Base-by-base conservation (phyloP, 2,113 vertebrate genomes). In the Grus americana region DNA sequence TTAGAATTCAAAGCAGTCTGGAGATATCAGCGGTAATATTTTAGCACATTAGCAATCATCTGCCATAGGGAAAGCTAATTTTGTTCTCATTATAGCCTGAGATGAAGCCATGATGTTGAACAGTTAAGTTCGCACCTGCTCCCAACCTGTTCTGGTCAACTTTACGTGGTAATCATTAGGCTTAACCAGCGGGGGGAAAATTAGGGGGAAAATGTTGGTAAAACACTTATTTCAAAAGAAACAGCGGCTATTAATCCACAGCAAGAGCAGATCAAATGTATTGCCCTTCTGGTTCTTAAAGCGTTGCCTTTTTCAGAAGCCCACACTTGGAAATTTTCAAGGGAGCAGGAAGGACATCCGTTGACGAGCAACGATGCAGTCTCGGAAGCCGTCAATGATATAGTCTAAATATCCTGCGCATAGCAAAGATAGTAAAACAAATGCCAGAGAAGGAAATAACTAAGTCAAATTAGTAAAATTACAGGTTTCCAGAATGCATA, bases 1-100 rank as follows among this genome's bases (percentile, higher is more conserved):
- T n/a, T 74, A 66, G 72, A 84, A 94, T 68, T 78, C 79, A 87
- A 63, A 78, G 87, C 65, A 87, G 84, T 23, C 79, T 88, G 58
- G n/a, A 92, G 88, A 57, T 42, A 84, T 34, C 59, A 91, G 90
- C 78, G 80, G 73, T 32, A 62, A 42, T 65, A 75, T 92, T 95
- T 91, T 67, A 93, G 85, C 71, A 86, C 73, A 57, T 85, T 44
- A 94, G 78, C 73, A 93, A 74, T 89, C 34, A 5, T 67, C 84
- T 90, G 86, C 75, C 84, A 73, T 71, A 17, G 16, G 72, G 79
- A 74, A 49, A 86, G 79, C 82, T 92, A 79, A 79, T 84, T 88
- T 96, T 95, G 92, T 73, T 73, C 92, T 96, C 94, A 81, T 93
- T 78, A 93, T 5, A 74, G 46, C 47, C 63, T 79, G 66, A 85